Evolutionary conservation across 2,797 vertebrate genomes (phyloP).

Genomic region (Luscinia megarhynchos): DNA sequence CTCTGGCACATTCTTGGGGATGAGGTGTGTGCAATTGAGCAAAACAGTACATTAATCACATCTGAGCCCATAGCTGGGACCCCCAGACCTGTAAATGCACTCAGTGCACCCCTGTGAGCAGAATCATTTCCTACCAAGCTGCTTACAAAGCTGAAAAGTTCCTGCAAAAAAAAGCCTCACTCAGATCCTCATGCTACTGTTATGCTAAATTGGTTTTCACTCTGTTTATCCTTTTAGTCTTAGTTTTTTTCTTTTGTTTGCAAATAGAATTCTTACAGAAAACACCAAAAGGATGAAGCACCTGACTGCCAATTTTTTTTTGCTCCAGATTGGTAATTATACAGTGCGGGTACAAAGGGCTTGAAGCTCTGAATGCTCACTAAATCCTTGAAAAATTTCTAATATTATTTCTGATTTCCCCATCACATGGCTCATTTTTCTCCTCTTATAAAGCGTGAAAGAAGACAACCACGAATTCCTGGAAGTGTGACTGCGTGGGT

Average conservation of each 20-base stretch:
- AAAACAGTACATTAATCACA: neutral
- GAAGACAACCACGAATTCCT: neutral
- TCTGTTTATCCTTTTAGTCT: neutral
- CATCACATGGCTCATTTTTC: neutral
- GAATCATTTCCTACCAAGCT: neutral
- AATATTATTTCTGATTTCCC: constrained; percentile 11
- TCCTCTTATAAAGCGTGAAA: neutral
- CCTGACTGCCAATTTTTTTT: neutral
- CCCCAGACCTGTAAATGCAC: neutral
- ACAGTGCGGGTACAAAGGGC: neutral
- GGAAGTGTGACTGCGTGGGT: neutral
- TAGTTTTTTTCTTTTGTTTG: neutral
- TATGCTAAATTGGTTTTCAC: neutral
- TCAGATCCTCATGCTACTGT: neutral
- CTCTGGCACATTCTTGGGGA: neutral
- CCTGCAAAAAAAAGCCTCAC: neutral
- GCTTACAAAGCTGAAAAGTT: neutral
- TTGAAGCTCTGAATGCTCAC: neutral
- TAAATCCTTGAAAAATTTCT: neutral
- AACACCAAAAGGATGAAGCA: neutral
- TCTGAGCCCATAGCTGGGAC: neutral
- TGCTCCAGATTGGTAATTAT: neutral
- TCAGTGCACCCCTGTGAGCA: neutral
- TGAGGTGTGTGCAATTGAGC: neutral
- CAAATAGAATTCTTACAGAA: neutral